Evolutionary conservation across 2,113 vertebrate genomes (phyloP), one percentile per base, ranked within the genome.

Genomic region (Cebidichthys violaceus): DNA sequence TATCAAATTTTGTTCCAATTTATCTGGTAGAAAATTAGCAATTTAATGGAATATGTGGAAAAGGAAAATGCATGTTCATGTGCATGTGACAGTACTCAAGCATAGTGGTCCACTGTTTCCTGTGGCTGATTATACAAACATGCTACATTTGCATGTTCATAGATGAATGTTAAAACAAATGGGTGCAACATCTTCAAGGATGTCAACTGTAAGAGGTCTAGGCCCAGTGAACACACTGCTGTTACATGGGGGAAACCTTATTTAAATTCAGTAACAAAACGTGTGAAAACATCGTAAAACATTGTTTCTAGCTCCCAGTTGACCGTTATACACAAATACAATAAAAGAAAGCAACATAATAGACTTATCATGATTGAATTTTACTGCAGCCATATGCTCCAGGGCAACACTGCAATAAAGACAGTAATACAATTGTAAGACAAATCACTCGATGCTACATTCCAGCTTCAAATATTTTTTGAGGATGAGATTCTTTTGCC

Each of bases 81-180:
- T 69, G 14, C 13, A 45, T 24, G 37, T 4, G 20, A 59, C 24
- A n/a, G 43, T 18, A 27, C 41, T 24, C 7, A 37, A 31, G 18
- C 10, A 61, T 22, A 39, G 52, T n/a, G 37, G 9, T 35, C 37
- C 45, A 43, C 2, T 75, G 43, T 31, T 64, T 59, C 67, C 22
- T 77, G 13, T 43, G 15, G 68, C 54, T 70, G 71, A 86, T 41
- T 22, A 3, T 27, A 68, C 6, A 57, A 13, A 24, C 22, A 24
- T n/a, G 68, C 54, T 59, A 8, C 10, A 83, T 89, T 88, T 66
- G 70, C 82, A 89, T 88, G 83, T 83, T 80, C 33, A 62, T 82
- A 76, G 4, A 55, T 52, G 18, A n/a, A 15, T 69, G 43, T 20
- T 37, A 74, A 62, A 65, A 81, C 24, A 14, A 85, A 71, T 45